Conservation (phyloP, 2,888 invertebrate species). For the Cheilosia scutellata region DNA sequence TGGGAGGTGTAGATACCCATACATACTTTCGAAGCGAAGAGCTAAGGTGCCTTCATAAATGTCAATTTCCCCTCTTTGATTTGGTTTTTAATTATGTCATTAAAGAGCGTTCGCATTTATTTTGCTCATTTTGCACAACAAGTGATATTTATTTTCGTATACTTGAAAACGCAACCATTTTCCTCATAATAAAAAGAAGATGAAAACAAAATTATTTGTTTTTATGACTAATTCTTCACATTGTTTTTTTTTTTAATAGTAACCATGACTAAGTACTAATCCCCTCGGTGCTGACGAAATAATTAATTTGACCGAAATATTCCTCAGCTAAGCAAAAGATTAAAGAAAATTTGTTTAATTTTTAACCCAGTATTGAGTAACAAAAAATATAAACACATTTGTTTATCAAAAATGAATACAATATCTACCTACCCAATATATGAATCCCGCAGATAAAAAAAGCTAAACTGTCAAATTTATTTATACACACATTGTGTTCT, state of each 20-base stretch:
- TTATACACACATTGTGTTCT: not conserved
- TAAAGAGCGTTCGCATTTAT: no score
- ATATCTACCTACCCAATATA: not conserved
- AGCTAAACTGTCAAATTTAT: constrained; percentile 3
- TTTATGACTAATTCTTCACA: not conserved
- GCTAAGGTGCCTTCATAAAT: no score
- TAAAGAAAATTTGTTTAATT: not conserved
- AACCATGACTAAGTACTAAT: constrained; percentile 1
- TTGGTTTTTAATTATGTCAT: no score
- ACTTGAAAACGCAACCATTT: no score
- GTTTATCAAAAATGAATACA: not conserved
- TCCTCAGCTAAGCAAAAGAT: constrained; percentile 2
- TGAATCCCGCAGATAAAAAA: not conserved
- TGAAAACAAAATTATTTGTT: not conserved
- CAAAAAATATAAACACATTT: not conserved
- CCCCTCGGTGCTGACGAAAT: not conserved
- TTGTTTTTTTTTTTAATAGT: not conserved
- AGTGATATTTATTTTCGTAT: no score
- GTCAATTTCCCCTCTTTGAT: no score
- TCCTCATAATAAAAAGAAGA: no score
- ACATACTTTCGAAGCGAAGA: no score
- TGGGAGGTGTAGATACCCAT: no score
- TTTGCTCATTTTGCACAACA: no score
- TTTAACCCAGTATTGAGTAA: not conserved
- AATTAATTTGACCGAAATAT: not conserved